Percentiles rank a stretch among this genome's conserved stretches.
phyloP scores from a whole-genome alignment of 2,888 invertebrate species.

The Drosophila nr. fundita region DNA sequence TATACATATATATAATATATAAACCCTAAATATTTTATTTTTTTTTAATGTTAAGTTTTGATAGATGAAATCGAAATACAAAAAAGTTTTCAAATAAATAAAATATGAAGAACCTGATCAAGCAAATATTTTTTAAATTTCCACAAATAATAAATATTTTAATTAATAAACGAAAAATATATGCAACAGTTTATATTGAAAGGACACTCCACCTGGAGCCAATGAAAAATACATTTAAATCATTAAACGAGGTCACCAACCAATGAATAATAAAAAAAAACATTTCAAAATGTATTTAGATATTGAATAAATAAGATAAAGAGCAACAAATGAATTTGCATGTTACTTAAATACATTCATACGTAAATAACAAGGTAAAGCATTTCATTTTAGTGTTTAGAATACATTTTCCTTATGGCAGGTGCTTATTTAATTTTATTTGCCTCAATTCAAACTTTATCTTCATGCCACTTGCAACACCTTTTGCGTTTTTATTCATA shows the following conservation, averaged over 20 bases:
- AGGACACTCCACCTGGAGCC: too few relatives aligned
- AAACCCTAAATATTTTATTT: too few relatives aligned
- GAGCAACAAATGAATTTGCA: not conserved
- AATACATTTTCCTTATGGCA: not conserved
- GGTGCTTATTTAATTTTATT: not conserved
- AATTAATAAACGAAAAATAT: not conserved
- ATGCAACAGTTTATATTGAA: not conserved
- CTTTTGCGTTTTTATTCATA: constrained; percentile 17
- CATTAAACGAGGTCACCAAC: too few relatives aligned
- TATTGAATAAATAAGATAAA: not conserved
- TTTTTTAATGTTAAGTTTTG: not conserved
- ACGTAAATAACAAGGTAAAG: not conserved
- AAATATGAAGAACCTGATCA: not conserved
- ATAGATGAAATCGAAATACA: not conserved
- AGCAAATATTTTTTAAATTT: not conserved
- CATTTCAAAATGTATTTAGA: not conserved
- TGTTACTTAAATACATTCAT: not conserved
- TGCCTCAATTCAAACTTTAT: not conserved
- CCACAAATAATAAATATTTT: not conserved
- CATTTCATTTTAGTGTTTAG: not conserved
- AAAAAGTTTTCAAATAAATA: not conserved
- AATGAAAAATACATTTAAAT: too few relatives aligned
- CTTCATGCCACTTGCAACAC: constrained; percentile 23
- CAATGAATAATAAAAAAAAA: not conserved
- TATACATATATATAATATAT: too few relatives aligned